phyloP scores from a whole-genome alignment of 2,113 vertebrate genomes.

The Struthio camelus region DNA sequence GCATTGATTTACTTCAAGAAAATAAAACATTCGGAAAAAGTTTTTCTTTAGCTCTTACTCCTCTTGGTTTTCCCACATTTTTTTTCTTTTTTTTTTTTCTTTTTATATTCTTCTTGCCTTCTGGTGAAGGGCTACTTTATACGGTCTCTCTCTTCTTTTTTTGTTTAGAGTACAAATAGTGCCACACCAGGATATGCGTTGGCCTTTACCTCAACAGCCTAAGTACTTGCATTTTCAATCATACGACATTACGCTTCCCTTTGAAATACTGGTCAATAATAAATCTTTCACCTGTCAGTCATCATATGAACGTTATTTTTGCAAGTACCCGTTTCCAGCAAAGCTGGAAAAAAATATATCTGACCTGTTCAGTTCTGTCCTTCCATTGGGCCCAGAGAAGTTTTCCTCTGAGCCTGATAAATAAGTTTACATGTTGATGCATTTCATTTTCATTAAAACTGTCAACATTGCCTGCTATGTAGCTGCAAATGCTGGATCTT shows the following conservation, averaged over 20 bases:
- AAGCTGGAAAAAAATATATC: not conserved
- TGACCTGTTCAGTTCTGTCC: rapidly evolving
- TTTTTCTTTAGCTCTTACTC: not conserved
- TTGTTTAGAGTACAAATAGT: not conserved
- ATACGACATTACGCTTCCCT: not conserved
- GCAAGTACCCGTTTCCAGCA: not conserved
- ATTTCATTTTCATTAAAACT: not conserved
- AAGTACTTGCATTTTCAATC: not conserved
- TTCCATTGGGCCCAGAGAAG: not conserved
- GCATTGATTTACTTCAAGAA: not conserved
- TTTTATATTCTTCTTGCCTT: not conserved
- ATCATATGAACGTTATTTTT: not conserved
- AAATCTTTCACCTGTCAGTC: not conserved
- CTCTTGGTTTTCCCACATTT: not conserved
- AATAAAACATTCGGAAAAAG: not conserved
- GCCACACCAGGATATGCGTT: not conserved
- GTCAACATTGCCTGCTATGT: not conserved
- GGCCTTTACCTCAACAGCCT: not conserved
- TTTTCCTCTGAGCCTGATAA: not conserved
- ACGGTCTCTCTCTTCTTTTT: not conserved
- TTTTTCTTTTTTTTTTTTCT: not conserved
- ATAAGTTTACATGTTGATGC: not conserved
- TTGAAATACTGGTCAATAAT: not conserved
- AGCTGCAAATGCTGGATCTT: not conserved
- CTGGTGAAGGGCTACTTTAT: not conserved